Evolutionary conservation across 1,140 invertebrate genomes (phyloP).

Genomic region (Carposina sasakii): DNA sequence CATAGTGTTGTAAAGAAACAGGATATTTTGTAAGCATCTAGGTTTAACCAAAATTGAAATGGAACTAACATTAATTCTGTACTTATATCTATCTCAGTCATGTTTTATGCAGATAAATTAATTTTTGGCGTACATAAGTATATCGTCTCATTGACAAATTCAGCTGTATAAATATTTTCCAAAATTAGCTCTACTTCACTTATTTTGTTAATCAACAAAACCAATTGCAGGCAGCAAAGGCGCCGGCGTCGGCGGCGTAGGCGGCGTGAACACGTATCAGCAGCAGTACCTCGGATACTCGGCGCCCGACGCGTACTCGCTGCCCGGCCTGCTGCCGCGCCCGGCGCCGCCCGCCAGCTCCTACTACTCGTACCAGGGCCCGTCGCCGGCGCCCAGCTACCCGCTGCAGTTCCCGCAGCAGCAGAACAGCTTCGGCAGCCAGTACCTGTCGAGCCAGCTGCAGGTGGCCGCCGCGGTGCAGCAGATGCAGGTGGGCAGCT

Average conservation of each 20-base stretch:
- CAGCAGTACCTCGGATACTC: conserved; percentile 68
- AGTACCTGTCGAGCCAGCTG: conserved; percentile 57
- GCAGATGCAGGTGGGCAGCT: conserved; percentile 62
- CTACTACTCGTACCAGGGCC: conserved; percentile 63
- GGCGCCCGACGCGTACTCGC: conserved; percentile 54
- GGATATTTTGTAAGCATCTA: too few relatives aligned
- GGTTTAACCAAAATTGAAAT: too few relatives aligned
- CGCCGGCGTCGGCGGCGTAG: conserved; percentile 49
- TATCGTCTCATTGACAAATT: too few relatives aligned
- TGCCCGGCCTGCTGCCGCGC: conserved; percentile 54
- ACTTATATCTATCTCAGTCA: too few relatives aligned
- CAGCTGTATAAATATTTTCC: too few relatives aligned
- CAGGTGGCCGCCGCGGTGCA: conserved; percentile 61
- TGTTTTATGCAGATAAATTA: too few relatives aligned
- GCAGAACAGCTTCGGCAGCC: conserved; percentile 54
- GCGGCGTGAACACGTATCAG: conserved; percentile 59
- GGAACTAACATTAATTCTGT: too few relatives aligned
- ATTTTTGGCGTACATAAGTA: too few relatives aligned
- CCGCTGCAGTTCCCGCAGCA: conserved; percentile 63
- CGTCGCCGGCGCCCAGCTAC: conserved; percentile 52
- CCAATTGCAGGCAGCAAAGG: conserved; percentile 53
- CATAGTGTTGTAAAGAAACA: too few relatives aligned
- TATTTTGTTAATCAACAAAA: not conserved
- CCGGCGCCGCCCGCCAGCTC: conserved; percentile 56
- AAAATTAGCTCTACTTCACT: too few relatives aligned